A percentile compares a stretch with the other conserved stretches of the same genome.
Conservation (phyloP, 2,797 vertebrate genomes). For the Knipowitschia caucasica region DNA sequence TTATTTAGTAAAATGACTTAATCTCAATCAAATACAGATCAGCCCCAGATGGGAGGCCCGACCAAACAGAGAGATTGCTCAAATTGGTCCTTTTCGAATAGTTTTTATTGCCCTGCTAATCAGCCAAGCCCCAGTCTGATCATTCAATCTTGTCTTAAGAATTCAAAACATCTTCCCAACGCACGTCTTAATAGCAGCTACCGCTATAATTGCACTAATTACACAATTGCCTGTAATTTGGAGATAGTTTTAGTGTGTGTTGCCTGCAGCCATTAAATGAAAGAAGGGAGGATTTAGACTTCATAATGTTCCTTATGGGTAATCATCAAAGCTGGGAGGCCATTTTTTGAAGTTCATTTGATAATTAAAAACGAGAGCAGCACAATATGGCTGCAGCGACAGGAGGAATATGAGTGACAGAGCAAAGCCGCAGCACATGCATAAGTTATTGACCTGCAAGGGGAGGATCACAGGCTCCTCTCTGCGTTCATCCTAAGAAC, state of each 20-base stretch:
- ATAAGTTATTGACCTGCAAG: slow-evolving; percentile 18
- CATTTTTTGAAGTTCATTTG: slow-evolving; percentile 15
- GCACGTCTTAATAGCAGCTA: slow-evolving; percentile 22
- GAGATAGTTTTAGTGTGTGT: slow-evolving; percentile 23
- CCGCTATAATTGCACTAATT: slow-evolving; percentile 45
- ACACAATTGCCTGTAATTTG: slow-evolving; percentile 27
- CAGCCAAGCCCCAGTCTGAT: slow-evolving; percentile 30
- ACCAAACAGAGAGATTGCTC: background rate
- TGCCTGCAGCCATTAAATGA: slow-evolving; percentile 22
- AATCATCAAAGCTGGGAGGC: slow-evolving; percentile 31
- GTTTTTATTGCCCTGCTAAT: slow-evolving; percentile 7
- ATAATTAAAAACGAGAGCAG: slow-evolving; percentile 17
- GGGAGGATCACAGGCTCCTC: slow-evolving; percentile 42
- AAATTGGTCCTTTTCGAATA: slow-evolving; percentile 7
- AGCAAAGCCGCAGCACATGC: slow-evolving; percentile 8
- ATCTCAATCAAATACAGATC: background rate
- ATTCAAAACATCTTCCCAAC: slow-evolving; percentile 23
- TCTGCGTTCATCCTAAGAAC: slow-evolving; percentile 34
- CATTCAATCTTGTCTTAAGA: slow-evolving; percentile 17
- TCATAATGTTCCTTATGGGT: slow-evolving; percentile 13
- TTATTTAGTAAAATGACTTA: background rate
- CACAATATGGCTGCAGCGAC: slow-evolving; percentile 13
- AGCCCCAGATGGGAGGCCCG: background rate
- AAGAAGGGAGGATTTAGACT: slow-evolving; percentile 23
- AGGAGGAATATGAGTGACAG: slow-evolving; percentile 12